These are phyloP conservation scores for Sinocyclocheilus anophthalmus DNA, from an alignment of 2,113 vertebrate species.

Conservation along the genomic window DNA sequence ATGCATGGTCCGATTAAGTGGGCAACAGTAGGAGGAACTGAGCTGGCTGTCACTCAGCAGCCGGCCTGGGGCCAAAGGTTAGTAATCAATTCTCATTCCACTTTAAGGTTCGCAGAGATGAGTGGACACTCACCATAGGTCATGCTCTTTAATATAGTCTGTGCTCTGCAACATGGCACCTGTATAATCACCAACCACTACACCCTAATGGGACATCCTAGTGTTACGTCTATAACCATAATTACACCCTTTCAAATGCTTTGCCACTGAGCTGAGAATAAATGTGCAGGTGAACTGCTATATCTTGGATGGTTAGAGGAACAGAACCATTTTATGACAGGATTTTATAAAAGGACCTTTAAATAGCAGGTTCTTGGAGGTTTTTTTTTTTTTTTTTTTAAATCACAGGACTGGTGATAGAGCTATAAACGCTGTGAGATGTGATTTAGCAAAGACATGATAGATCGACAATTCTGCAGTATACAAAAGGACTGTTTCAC, in stretches of 20 bases:
- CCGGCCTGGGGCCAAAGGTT: slow-evolving; percentile 9
- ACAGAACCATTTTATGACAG: slow-evolving; percentile 24
- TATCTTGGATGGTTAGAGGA: slow-evolving; percentile 14
- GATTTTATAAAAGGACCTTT: slow-evolving; percentile 19
- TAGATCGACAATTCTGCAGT: background rate
- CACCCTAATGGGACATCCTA: slow-evolving; percentile 60
- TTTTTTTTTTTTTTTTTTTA: background rate
- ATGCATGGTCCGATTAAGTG: slow-evolving; percentile 45
- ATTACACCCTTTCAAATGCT: slow-evolving; percentile 62
- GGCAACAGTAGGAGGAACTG: slow-evolving; percentile 32
- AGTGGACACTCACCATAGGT: slow-evolving; percentile 28
- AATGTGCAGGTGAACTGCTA: slow-evolving; percentile 31
- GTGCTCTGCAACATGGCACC: slow-evolving; percentile 48
- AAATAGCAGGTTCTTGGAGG: background rate
- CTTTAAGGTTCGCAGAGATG: slow-evolving; percentile 43
- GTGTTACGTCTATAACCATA: slow-evolving; percentile 59
- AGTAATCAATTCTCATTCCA: slow-evolving; percentile 50
- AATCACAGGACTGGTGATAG: background rate
- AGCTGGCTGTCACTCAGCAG: slow-evolving; percentile 40
- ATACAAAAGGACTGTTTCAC: background rate
- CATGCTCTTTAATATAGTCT: slow-evolving; percentile 55
- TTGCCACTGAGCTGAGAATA: slow-evolving; percentile 59
- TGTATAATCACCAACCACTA: slow-evolving; percentile 61
- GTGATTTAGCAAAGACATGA: background rate
- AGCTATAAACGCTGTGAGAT: background rate